phyloP scores from a whole-genome alignment of 2,113 vertebrate genomes.

The Dicrurus megarhynchus region DNA sequence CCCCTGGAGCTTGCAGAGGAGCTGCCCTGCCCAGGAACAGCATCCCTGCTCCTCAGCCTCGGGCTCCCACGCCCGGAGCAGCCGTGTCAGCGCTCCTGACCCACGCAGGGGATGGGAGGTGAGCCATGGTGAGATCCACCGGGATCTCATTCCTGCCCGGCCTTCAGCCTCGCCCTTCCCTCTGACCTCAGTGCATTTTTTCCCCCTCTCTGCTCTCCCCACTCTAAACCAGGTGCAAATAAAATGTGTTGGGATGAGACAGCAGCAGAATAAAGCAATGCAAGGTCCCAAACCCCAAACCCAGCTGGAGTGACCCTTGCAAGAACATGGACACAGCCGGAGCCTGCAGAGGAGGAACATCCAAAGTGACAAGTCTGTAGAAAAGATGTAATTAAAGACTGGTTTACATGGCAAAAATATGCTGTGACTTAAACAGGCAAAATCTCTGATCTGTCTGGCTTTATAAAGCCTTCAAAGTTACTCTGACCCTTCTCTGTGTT shows the following conservation, averaged over 20 bases:
- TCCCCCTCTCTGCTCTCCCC: background rate
- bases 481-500: background rate
- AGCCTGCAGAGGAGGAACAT: background rate
- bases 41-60: background rate
- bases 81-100: background rate
- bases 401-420: background rate
- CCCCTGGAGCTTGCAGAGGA: background rate
- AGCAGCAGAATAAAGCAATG: background rate
- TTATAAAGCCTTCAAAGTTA: background rate
- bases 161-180: background rate
- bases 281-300: background rate
- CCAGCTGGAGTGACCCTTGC: background rate
- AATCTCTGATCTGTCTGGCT: background rate
- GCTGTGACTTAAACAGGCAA: background rate
- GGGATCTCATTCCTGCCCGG: background rate
- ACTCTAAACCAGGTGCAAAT: background rate
- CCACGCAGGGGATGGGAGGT: background rate
- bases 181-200: accelerated
- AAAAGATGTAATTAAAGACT: background rate
- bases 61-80: background rate
- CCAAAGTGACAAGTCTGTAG: background rate
- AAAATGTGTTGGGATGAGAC: accelerated
- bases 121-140: background rate
- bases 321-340: background rate
- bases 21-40: background rate